A percentile compares a stretch with the other conserved stretches of the same genome.
Evolutionary conservation across 2,113 vertebrate genomes (phyloP).

Genomic region (Neodon shergylaensis): DNA sequence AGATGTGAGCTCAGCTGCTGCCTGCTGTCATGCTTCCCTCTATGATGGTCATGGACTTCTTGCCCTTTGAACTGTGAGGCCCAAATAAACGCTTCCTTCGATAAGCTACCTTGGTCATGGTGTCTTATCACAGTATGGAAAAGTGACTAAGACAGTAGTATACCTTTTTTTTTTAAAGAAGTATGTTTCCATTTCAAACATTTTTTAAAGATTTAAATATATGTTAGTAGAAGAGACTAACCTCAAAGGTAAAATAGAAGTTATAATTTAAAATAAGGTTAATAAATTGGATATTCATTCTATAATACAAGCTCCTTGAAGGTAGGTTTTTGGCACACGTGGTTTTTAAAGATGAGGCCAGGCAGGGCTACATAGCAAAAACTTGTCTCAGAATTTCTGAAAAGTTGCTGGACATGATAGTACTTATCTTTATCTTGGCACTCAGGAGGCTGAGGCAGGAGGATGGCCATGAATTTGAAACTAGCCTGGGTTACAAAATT

Average conservation of each 20-base stretch:
- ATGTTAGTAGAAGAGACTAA: constrained; percentile 41
- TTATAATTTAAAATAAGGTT: constrained; percentile 31
- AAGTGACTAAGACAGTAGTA: neutral
- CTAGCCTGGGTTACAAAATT: neutral
- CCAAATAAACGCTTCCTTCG: neutral
- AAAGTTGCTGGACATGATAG: neutral
- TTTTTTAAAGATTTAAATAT: constrained; percentile 11
- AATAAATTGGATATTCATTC: neutral
- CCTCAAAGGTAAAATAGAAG: neutral
- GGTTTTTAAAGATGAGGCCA: neutral
- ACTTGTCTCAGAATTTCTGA: neutral
- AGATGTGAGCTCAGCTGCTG: neutral
- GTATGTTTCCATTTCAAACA: constrained; percentile 30
- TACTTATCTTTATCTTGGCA: neutral
- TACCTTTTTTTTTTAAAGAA: constrained; percentile 26
- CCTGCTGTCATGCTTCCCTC: neutral
- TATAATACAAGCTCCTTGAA: constrained; percentile 36
- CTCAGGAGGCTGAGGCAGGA: neutral
- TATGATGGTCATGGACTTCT: neutral
- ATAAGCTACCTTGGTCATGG: neutral
- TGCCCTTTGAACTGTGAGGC: neutral
- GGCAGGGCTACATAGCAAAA: neutral
- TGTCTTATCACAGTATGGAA: neutral
- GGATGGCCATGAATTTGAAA: neutral
- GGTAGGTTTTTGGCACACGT: neutral